Conservation (phyloP, 2,113 vertebrate genomes). For the Neotragus pygmaeus region DNA sequence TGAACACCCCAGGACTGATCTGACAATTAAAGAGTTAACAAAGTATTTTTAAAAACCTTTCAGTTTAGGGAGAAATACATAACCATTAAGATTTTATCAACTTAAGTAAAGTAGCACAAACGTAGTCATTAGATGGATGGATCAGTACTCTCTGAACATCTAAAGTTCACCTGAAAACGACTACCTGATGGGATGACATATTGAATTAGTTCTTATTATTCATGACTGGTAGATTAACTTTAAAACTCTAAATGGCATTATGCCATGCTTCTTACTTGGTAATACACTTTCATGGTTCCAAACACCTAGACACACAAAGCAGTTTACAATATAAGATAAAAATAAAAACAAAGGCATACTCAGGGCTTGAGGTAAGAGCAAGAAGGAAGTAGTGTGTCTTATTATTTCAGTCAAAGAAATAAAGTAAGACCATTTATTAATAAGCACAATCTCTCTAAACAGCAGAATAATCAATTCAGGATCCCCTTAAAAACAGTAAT, state of each 20-base stretch:
- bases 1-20: too few species aligned
- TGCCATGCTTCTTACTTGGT: neutral
- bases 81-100: neutral
- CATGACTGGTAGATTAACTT: neutral
- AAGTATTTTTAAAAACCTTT: neutral
- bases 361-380: slow-evolving; percentile 23
- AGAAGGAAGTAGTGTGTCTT: slow-evolving; percentile 21
- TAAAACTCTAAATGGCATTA: neutral
- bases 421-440: slow-evolving; percentile 36
- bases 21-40: neutral
- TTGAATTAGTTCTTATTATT: neutral
- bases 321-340: slow-evolving; percentile 37
- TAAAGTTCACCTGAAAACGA: slow-evolving; percentile 1
- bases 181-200: neutral
- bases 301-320: neutral
- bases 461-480: neutral
- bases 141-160: neutral
- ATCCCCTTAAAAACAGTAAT: neutral
- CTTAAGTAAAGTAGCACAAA: neutral
- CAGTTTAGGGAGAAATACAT: neutral
- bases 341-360: slow-evolving; percentile 38
- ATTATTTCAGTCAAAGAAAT: slow-evolving; percentile 40
- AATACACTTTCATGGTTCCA: slow-evolving; percentile 7
- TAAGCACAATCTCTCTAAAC: slow-evolving; percentile 9
- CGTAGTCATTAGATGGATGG: neutral